Evolutionary conservation across 2,888 invertebrate genomes (phyloP).

Genomic region (Ferdinandea cuprea): DNA sequence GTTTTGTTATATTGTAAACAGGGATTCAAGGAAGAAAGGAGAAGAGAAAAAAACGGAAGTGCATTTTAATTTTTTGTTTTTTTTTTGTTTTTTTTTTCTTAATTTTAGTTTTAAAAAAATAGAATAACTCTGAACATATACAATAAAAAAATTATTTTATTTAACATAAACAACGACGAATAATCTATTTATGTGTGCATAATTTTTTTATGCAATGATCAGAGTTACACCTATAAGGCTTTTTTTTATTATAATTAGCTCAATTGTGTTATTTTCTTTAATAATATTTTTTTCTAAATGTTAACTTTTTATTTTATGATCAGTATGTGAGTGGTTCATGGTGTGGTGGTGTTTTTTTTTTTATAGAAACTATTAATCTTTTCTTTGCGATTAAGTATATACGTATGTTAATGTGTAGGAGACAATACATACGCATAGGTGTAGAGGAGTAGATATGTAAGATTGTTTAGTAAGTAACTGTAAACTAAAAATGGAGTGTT

Average conservation of each 20-base stretch:
- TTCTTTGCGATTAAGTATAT: slow-evolving; percentile 21
- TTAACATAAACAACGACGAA: background rate
- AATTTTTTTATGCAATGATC: slow-evolving; percentile 67
- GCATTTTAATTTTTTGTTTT: slow-evolving; percentile 75
- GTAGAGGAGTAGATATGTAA: no score
- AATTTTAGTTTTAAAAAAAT: slow-evolving; percentile 21
- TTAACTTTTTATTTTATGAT: slow-evolving; percentile 55
- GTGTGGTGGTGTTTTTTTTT: slow-evolving; percentile 60
- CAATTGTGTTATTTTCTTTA: slow-evolving; percentile 51
- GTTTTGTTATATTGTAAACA: slow-evolving; percentile 73
- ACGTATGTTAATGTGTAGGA: background rate
- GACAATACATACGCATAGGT: no score
- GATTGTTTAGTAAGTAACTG: background rate
- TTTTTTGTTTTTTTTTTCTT: slow-evolving; percentile 63
- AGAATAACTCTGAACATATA: slow-evolving; percentile 67
- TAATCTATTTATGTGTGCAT: slow-evolving; percentile 33
- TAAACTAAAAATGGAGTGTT: no score
- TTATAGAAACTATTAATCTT: slow-evolving; percentile 10
- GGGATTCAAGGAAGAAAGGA: slow-evolving; percentile 81
- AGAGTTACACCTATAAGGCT: slow-evolving; percentile 60
- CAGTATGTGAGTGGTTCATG: slow-evolving; percentile 73
- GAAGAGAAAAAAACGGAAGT: slow-evolving; percentile 82
- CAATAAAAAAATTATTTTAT: slow-evolving; percentile 49
- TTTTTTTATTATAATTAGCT: slow-evolving; percentile 40
- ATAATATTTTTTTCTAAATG: slow-evolving; percentile 32